Percentiles rank a stretch among this genome's conserved stretches.
Conservation (phyloP, 2,797 vertebrate genomes). For the Mormyrus proboscirostris region DNA sequence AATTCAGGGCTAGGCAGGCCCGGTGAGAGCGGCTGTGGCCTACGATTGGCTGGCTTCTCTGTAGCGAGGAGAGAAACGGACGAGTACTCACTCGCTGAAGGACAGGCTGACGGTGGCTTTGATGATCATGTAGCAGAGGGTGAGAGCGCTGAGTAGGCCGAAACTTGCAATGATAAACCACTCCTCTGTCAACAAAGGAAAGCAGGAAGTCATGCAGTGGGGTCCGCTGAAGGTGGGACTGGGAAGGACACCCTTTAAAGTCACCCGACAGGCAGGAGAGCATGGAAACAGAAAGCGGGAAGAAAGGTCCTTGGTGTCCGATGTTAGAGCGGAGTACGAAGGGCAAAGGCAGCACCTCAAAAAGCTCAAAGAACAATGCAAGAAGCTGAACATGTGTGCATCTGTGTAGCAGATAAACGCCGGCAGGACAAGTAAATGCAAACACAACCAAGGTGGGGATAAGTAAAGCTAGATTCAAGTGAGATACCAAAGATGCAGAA, state of each 20-base stretch:
- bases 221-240: slow-evolving; percentile 15
- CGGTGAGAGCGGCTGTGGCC: not conserved
- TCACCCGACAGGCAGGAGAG: slow-evolving; percentile 23
- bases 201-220: slow-evolving; percentile 74
- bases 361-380: not conserved
- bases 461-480: slow-evolving; percentile 19
- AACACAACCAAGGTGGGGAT: not conserved
- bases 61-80: not conserved
- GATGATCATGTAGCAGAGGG: slow-evolving; percentile 91
- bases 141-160: slow-evolving; percentile 82
- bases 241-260: not conserved
- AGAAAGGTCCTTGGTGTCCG: slow-evolving; percentile 18
- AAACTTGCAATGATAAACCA: slow-evolving; percentile 92
- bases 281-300: slow-evolving; percentile 24
- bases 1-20: not conserved
- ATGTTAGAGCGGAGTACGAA: slow-evolving; percentile 15
- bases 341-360: slow-evolving; percentile 7
- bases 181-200: slow-evolving; percentile 91
- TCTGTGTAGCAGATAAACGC: not conserved
- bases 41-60: not conserved
- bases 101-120: slow-evolving; percentile 77
- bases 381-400: slow-evolving; percentile 6
- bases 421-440: slow-evolving; percentile 3
- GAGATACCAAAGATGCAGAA: slow-evolving; percentile 11
- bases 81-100: slow-evolving; percentile 73